phyloP scores from a whole-genome alignment of 2,113 vertebrate genomes.

The Falco punctatus region DNA sequence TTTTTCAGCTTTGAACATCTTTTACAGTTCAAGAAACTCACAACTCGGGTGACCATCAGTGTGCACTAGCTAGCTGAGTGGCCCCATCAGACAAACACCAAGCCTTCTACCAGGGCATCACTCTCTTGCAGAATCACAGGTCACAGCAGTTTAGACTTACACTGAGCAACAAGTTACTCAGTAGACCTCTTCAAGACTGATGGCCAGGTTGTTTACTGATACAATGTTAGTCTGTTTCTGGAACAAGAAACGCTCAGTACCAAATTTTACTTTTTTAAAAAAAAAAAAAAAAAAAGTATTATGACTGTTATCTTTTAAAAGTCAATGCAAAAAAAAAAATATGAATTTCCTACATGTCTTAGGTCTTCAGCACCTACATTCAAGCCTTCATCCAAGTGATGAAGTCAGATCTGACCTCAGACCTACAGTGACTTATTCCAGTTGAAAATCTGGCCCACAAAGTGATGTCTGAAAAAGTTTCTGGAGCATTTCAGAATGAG shows the following conservation, averaged over 20 bases:
- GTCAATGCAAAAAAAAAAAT: background rate
- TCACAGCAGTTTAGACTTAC: background rate
- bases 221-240: background rate
- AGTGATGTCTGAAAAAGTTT: background rate
- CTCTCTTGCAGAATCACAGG: background rate
- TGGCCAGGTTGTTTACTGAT: background rate
- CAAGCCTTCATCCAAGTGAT: background rate
- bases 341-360: background rate
- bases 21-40: background rate
- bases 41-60: background rate
- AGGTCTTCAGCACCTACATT: background rate
- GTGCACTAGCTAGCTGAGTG: background rate
- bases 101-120: background rate
- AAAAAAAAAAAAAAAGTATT: background rate
- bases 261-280: background rate
- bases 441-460: background rate
- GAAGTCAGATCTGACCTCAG: background rate
- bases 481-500: background rate
- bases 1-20: background rate
- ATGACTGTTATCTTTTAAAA: background rate
- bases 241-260: background rate
- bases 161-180: background rate
- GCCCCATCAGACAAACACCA: background rate
- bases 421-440: background rate
- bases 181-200: background rate